Base-by-base conservation (phyloP, 2,797 vertebrate species). In the Poecilia gillii region DNA sequence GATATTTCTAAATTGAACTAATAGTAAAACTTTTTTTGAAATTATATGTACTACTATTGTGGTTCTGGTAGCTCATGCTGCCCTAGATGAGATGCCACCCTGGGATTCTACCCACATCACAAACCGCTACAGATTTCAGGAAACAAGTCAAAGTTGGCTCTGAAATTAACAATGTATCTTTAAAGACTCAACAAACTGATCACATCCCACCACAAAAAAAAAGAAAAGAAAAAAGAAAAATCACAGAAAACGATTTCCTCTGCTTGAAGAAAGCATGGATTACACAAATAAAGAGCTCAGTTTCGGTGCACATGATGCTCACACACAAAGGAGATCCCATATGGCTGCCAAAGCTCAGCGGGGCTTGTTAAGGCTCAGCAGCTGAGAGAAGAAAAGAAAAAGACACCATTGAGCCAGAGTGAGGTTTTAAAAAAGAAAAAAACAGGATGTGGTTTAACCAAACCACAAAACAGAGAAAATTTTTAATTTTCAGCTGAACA, bases 311-410 rank as follows among this genome's bases (percentile, higher is more conserved):
- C 81, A 76, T 39, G 84, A 79, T 62, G 79, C 72, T 71, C 75
- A 39, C 75, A 5, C 80, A 62, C 79, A 55, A 31, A 85, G 79
- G 62, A 84, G 77, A 41, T 90, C 85, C 84, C 84, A 46, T 31
- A 73, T 71, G 89, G 79, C 83, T 53, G 11, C 20, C 66, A 88
- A 90, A 83, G 84, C 91, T 90, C 92, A 72, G 76, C 43, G 86
- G 88, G 85, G 83, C 90, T 90, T 84, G 90, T 93, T 91, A 91
- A 89, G 85, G 86, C 81, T 79, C 45, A 36, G 85, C 87, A 82
- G 86, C 90, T 81, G 84, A 80, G 84, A 79, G 75, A 64, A 64
- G 14, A 51, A 53, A 75, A 51, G 41, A 83, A 79, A 23, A 43
- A 84, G 76, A 53, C 41, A 75, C 53, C 70, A 55, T 8, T 31